A percentile compares a stretch with the other conserved stretches of the same genome.
Evolutionary conservation across 2,888 invertebrate species (phyloP).

Genomic region (Rhimphoctona megacephalus): DNA sequence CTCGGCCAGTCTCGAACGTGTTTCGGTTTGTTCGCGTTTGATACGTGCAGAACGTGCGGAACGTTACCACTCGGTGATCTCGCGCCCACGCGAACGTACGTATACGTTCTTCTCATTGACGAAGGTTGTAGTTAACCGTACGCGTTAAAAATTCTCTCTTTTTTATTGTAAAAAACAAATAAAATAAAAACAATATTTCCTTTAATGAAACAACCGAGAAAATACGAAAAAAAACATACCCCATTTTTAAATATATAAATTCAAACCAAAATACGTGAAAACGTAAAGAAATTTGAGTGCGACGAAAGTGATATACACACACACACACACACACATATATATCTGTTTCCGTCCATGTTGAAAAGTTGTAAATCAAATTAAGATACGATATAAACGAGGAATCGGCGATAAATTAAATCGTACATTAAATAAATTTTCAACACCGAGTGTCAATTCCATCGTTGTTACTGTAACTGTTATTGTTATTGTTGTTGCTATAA

Average conservation of each 20-base stretch:
- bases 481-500: neutral
- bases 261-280: neutral
- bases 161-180: conserved; percentile 33
- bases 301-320: conserved; percentile 12
- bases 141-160: conserved; percentile 4
- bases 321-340: neutral
- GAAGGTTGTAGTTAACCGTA: conserved; percentile 4
- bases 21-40: conserved; percentile 59
- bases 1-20: conserved; percentile 71
- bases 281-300: conserved; percentile 14
- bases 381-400: neutral
- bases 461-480: conserved; percentile 19
- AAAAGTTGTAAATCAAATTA: neutral
- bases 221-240: neutral
- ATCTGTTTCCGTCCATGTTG: neutral
- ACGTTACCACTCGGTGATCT: conserved; percentile 69
- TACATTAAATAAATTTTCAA: neutral
- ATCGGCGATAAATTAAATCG: neutral
- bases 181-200: neutral
- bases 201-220: conserved; percentile 6
- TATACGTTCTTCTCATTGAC: conserved; percentile 53
- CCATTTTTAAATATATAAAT: neutral
- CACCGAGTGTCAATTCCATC: neutral
- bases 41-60: conserved; percentile 55
- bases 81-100: conserved; percentile 72